phyloP scores from a whole-genome alignment of 2,113 vertebrate species.

The Benitochromis conjunctus region DNA sequence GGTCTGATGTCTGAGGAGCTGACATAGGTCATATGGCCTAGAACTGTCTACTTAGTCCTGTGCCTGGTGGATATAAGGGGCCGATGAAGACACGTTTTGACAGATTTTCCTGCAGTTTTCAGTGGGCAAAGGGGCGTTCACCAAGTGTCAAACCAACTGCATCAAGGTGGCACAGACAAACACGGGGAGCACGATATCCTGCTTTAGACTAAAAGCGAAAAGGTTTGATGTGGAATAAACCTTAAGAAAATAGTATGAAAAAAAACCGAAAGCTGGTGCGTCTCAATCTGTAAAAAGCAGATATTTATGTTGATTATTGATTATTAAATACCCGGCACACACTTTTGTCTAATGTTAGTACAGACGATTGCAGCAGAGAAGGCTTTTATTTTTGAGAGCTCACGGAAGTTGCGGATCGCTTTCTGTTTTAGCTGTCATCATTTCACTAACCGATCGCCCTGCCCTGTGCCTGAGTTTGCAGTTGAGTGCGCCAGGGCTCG shows the following conservation, averaged over 20 bases:
- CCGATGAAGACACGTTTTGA: conserved; percentile 53
- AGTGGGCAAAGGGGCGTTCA: conserved; percentile 61
- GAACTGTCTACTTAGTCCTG: not conserved
- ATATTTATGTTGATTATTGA: not conserved
- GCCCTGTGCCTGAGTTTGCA: conserved; percentile 43
- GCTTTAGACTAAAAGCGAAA: not conserved
- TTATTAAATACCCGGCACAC: not conserved
- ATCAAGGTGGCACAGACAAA: not conserved
- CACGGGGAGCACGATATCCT: fast-evolving
- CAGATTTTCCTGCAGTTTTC: conserved; percentile 59
- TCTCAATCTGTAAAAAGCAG: not conserved
- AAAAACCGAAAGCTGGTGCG: not conserved
- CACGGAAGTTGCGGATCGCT: not conserved
- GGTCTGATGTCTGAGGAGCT: not conserved
- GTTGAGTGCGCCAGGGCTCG: conserved; percentile 40
- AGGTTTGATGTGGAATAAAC: not conserved
- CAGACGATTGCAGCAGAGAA: fast-evolving
- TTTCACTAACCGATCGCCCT: conserved; percentile 45
- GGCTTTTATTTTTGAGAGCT: conserved; percentile 1
- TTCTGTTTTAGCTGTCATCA: not conserved
- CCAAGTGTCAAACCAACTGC: conserved; percentile 60
- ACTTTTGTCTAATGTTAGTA: not conserved
- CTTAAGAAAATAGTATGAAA: not conserved
- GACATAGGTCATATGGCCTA: not conserved
- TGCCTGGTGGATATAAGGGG: not conserved